Conservation (phyloP, 2,113 vertebrate species). For the Danio rerio region GRCz12tu NC_133195.1:23147001-23147500, state of each 20-base stretch:
- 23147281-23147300: conserved; percentile 37
- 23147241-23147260: conserved; percentile 49
- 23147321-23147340: conserved; percentile 38
- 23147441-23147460: conserved; percentile 25
- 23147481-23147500: conserved; percentile 31
- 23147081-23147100: conserved; percentile 33
- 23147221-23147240: conserved; percentile 52
- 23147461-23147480: conserved; percentile 40
- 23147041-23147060: conserved; percentile 44
- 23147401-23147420: conserved; percentile 56
- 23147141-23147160: conserved; percentile 7
- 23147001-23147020: conserved; percentile 47
- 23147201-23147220: conserved; percentile 53
- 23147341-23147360: conserved; percentile 34
- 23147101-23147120: conserved; percentile 14
- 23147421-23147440: conserved; percentile 46
- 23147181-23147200: conserved; percentile 23
- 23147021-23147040: conserved; percentile 41
- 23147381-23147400: conserved; percentile 51
- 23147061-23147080: conserved; percentile 49
- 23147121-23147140: conserved; percentile 9
- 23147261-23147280: conserved; percentile 42
- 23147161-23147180: conserved; percentile 15
- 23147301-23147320: conserved; percentile 12
- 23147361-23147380: conserved; percentile 54